A percentile compares a stretch with the other conserved stretches of the same genome.
phyloP scores from a whole-genome alignment of 2,888 invertebrate species.

The Elmis aenea region DNA sequence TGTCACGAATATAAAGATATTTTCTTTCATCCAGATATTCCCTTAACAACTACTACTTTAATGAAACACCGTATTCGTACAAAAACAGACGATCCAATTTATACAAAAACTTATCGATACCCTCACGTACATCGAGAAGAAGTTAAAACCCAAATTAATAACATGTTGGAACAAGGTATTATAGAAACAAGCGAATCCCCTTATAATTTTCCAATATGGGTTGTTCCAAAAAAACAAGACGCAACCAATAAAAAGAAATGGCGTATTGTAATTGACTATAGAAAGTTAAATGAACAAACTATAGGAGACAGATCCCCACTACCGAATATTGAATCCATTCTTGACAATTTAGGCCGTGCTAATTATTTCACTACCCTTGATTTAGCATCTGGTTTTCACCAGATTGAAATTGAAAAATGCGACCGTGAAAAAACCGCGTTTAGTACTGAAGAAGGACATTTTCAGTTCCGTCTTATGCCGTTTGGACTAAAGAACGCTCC shows the following conservation, averaged over 20 bases:
- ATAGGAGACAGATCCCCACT: constrained; percentile 28
- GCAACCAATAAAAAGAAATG: constrained; percentile 32
- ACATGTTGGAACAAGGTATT: constrained; percentile 5
- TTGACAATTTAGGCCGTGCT: constrained; percentile 14
- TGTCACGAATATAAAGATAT: constrained; percentile 8
- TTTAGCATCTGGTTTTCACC: too few species aligned
- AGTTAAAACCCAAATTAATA: constrained; percentile 4
- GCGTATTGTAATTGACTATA: constrained; percentile 31
- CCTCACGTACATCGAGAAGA: constrained; percentile 5
- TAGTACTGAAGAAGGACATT: constrained; percentile 20
- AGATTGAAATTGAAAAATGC: constrained; percentile 20
- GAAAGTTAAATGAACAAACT: constrained; percentile 34
- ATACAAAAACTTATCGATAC: constrained; percentile 7
- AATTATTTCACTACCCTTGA: constrained; percentile 23
- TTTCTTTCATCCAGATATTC: constrained; percentile 1
- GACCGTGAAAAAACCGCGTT: constrained; percentile 28
- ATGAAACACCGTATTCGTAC: constrained; percentile 3
- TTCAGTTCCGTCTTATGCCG: constrained; percentile 22
- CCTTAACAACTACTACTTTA: constrained; percentile 3
- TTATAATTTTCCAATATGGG: constrained; percentile 5
- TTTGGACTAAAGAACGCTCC: constrained; percentile 1
- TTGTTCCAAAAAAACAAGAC: constrained; percentile 21
- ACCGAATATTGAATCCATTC: constrained; percentile 16
- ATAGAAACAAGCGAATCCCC: constrained; percentile 4
- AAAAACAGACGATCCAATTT: constrained; percentile 1